Conservation (phyloP, 92 coral and sea anemone genomes). For the Micromussa lordhowensis region DNA sequence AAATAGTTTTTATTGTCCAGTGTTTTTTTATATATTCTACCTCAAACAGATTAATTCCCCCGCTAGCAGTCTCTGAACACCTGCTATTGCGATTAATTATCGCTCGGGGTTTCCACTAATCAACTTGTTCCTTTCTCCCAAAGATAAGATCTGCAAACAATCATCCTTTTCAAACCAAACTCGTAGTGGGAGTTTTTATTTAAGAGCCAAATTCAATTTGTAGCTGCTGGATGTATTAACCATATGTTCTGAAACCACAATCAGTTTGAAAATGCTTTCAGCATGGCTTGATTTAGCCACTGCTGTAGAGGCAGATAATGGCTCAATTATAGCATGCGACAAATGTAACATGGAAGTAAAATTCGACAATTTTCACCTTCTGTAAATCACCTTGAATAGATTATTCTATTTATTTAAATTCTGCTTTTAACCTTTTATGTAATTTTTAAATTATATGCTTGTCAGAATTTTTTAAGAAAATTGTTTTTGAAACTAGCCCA, state of each 20-base stretch:
- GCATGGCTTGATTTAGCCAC: neutral
- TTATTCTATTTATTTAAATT: neutral
- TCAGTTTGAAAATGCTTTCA: neutral
- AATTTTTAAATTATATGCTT: neutral
- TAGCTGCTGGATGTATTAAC: neutral
- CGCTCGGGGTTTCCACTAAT: neutral
- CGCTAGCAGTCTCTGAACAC: constrained; percentile 12
- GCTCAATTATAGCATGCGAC: neutral
- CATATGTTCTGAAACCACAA: neutral
- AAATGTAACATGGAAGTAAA: neutral
- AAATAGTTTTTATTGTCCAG: neutral
- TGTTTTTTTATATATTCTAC: neutral
- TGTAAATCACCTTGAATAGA: neutral
- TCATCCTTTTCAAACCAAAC: constrained; percentile 7
- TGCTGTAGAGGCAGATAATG: neutral
- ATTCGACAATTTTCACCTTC: neutral
- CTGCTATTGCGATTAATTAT: constrained; percentile 14
- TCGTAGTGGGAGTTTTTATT: constrained; percentile 19
- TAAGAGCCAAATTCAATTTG: neutral
- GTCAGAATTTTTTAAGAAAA: neutral
- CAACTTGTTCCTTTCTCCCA: constrained; percentile 2
- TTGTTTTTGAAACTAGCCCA: neutral
- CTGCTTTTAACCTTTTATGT: neutral
- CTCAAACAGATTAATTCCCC: constrained; percentile 16
- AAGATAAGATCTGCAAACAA: constrained; percentile 24